These are phyloP conservation scores for Ctenoplectra terminalis DNA, from an alignment of 1,140 invertebrate species.

Conservation along the genomic window DNA sequence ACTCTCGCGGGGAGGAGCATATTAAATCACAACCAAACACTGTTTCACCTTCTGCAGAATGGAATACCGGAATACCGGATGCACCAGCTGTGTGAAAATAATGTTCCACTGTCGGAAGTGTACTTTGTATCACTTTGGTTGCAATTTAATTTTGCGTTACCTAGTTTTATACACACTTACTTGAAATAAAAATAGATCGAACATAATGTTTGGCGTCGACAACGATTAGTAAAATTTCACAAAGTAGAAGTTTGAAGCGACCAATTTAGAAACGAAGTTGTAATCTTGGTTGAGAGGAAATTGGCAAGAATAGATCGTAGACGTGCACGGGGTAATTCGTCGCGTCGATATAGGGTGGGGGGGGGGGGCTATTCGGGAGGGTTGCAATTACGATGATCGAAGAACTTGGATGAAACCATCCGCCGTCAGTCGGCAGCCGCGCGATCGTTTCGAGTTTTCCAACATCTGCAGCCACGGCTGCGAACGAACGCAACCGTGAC, in stretches of 20 bases:
- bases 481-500: slow-evolving; percentile 30
- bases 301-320: slow-evolving; percentile 40
- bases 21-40: slow-evolving; percentile 44
- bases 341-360: slow-evolving; percentile 12
- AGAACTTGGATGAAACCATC: slow-evolving; percentile 58
- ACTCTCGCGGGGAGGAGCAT: not conserved
- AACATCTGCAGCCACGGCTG: slow-evolving; percentile 48
- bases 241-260: not conserved
- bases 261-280: slow-evolving; percentile 22
- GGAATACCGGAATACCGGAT: not conserved
- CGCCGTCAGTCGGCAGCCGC: slow-evolving; percentile 41
- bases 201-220: not conserved
- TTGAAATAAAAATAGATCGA: too few relatives aligned
- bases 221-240: not conserved
- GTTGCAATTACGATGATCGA: slow-evolving; percentile 66
- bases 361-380: not conserved
- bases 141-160: not conserved
- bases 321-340: slow-evolving; percentile 37
- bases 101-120: not conserved
- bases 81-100: not conserved
- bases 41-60: not conserved
- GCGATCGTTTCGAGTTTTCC: slow-evolving; percentile 61
- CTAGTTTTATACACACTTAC: not conserved
- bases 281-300: not conserved
- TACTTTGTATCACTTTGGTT: not conserved